Conservation (phyloP, 2,888 invertebrate genomes). For the Sinohyriopsis cumingii region DNA sequence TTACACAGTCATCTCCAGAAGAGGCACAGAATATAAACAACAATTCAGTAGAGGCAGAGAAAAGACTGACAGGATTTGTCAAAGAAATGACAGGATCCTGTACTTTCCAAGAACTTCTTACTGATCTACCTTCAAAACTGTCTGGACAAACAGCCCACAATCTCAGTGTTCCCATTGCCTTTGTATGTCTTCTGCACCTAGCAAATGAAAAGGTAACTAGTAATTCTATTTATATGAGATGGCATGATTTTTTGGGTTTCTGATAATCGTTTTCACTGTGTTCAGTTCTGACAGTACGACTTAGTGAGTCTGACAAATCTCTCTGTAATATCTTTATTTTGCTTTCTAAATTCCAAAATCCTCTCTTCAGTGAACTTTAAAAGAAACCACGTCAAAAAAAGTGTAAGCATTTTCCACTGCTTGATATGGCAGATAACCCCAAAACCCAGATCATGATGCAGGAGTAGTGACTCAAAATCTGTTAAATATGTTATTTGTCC, state of each 20-base stretch:
- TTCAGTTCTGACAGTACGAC: not conserved
- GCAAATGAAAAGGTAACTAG: conserved; percentile 82
- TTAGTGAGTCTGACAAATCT: not conserved
- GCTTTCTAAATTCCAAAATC: no score
- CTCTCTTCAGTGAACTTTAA: no score
- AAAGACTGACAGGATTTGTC: not conserved
- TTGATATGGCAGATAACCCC: no score
- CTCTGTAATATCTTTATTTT: no score
- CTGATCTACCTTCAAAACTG: conserved; percentile 64
- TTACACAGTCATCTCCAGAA: not conserved
- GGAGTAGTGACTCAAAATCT: no score
- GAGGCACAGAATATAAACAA: not conserved
- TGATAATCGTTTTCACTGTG: not conserved
- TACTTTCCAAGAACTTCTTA: conserved; percentile 55
- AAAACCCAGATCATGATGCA: no score
- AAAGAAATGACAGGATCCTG: conserved; percentile 39
- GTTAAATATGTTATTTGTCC: no score
- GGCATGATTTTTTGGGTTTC: not conserved
- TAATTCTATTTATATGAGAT: not conserved
- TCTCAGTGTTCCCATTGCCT: conserved; percentile 84
- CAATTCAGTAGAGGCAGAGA: not conserved
- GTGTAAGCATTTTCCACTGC: no score
- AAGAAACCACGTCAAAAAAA: no score
- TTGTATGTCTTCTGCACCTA: conserved; percentile 86
- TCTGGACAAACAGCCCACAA: conserved; percentile 79